Base-by-base conservation (phyloP, 2,888 invertebrate genomes). In the Chrysolina haemoptera region DNA sequence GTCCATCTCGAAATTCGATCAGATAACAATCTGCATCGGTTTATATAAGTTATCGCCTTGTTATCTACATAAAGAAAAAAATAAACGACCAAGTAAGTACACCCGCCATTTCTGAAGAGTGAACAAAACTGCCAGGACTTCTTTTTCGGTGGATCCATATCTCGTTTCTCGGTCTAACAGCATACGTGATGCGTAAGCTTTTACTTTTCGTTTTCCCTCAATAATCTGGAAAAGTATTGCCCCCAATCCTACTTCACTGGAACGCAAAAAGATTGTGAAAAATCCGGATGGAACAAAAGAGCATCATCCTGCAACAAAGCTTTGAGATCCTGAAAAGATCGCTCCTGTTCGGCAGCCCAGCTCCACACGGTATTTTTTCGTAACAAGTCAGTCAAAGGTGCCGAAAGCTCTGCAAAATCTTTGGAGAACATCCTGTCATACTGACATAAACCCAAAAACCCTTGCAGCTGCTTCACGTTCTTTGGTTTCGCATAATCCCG, bases 11-110 rank as follows among this genome's bases (percentile, higher is more conserved):
- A 35, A 35, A 35, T 35, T 6, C 35, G 35, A 35, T 35, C 35
- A 8, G 35, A 35, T 8, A 35, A 35, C 8, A 35, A 8, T 35
- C 35, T 35, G 35, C 35, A 35, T 35, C 35, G 35, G 35, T 35
- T 35, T 35, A 35, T 35, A 8, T 6, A 35, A 35, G 35, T 35
- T 35, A 35, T 35, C 8, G 35, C 35, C 35, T 35, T 35, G 55
- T 55, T 55, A 55, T 55, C 55, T 18, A 55, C 55, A 18, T 55
- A 55, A 55, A 55, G 55, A n/a, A 55, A 55, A n/a, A 55, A 55
- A 55, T 55, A 22, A 55, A 55, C 55, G 55, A 55, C 55, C 55
- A 22, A 55, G 55, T 22, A 55, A 18, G 18, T 55, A 55, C 3
- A 50, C 50, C 18, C 50, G 50, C 50, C 50, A 50, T 55, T 55